Evolutionary conservation across 2,888 invertebrate species (phyloP).

Genomic region (Sceliomorpha sp.): DNA sequence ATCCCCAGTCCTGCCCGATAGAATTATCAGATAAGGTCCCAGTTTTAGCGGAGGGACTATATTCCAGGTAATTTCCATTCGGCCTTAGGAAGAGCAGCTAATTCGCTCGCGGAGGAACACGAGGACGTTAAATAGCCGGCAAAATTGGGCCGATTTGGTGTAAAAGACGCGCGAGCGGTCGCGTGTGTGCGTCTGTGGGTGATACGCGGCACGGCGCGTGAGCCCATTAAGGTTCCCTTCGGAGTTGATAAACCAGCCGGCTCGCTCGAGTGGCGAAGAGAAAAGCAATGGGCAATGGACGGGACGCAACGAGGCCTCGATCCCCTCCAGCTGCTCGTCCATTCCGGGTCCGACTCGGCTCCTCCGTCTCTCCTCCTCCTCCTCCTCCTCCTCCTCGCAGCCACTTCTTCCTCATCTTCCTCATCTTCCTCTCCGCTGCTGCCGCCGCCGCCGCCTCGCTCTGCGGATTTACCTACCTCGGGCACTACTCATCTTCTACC

Average conservation of each 20-base stretch:
- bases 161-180: constrained; percentile 63
- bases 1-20: too few relatives aligned
- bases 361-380: constrained; percentile 17
- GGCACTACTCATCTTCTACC: constrained; percentile 76
- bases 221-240: constrained; percentile 58
- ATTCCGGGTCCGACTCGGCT: constrained; percentile 12
- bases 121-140: constrained; percentile 69
- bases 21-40: too few relatives aligned
- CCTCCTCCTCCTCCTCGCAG: too few relatives aligned
- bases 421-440: too few relatives aligned
- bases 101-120: constrained; percentile 69
- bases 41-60: too few relatives aligned
- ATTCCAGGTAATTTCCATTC: too few relatives aligned
- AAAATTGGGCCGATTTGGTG: constrained; percentile 72
- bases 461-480: constrained; percentile 77
- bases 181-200: constrained; percentile 29
- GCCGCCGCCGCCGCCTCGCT: too few relatives aligned
- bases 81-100: constrained; percentile 61
- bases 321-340: constrained; percentile 13
- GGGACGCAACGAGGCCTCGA: constrained; percentile 21
- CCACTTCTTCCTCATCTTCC: constrained; percentile 19
- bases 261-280: constrained; percentile 6
- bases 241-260: constrained; percentile 67
- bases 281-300: constrained; percentile 3
- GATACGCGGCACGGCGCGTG: constrained; percentile 37